phyloP scores from a whole-genome alignment of 2,113 vertebrate genomes.

The Scomber scombrus region DNA sequence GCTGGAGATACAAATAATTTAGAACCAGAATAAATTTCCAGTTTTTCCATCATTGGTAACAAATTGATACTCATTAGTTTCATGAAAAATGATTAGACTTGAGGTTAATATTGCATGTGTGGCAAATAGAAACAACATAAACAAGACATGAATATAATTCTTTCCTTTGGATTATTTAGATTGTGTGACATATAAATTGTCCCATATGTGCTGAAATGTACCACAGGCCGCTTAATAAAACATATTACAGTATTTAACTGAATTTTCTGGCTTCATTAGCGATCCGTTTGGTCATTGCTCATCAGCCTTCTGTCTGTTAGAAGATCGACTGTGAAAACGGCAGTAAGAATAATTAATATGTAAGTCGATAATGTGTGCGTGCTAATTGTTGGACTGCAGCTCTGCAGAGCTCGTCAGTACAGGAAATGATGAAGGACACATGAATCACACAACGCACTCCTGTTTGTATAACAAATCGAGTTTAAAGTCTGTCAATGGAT shows the following conservation, averaged over 20 bases:
- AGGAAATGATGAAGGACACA: neutral
- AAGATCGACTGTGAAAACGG: conserved; percentile 28
- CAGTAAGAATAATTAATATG: conserved; percentile 47
- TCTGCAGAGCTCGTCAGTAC: conserved; percentile 1
- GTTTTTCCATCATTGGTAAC: too few relatives aligned
- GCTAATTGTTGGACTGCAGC: conserved; percentile 33
- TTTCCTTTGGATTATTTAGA: neutral
- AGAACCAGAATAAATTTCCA: too few relatives aligned
- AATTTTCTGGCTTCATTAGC: conserved; percentile 56
- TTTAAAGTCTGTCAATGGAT: neutral
- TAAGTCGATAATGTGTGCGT: conserved; percentile 24
- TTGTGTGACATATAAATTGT: neutral
- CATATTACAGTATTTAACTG: neutral
- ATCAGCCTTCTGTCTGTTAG: conserved; percentile 30
- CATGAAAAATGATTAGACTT: too few relatives aligned
- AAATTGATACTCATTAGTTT: too few relatives aligned
- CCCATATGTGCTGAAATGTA: neutral
- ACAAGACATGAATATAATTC: neutral
- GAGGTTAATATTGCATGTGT: neutral
- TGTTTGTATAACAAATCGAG: neutral
- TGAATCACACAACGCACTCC: neutral
- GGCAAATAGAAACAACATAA: neutral
- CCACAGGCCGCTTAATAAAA: conserved; percentile 7
- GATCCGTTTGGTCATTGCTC: conserved; percentile 42
- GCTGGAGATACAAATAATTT: too few relatives aligned